Evolutionary conservation across 2,888 invertebrate genomes (phyloP).

Genomic region (Clistopyga incitator): DNA sequence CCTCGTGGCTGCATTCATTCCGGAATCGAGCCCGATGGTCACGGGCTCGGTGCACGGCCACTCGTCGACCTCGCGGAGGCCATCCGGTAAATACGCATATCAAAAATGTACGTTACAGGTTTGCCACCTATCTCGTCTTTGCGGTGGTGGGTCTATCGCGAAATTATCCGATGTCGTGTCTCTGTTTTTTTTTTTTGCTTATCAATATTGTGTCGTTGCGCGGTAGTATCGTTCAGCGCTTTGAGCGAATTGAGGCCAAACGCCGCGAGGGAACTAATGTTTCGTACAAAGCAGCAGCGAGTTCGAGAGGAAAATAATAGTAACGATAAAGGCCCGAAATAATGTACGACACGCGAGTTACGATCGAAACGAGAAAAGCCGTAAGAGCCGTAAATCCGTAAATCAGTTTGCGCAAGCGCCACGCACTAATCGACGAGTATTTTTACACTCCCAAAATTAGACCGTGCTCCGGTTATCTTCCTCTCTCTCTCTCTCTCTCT

Average conservation of each 20-base stretch:
- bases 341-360: background rate
- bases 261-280: background rate
- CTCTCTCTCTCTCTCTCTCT: background rate
- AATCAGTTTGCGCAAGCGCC: background rate
- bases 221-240: background rate
- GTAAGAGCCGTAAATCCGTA: background rate
- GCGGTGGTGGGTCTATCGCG: constrained; percentile 79
- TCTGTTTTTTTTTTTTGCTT: background rate
- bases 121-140: constrained; percentile 75
- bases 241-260: background rate
- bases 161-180: background rate
- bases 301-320: background rate
- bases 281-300: background rate
- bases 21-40: constrained; percentile 87
- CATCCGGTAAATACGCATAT: constrained; percentile 85
- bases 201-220: background rate
- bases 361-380: background rate
- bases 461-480: constrained; percentile 10
- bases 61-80: constrained; percentile 88
- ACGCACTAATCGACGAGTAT: constrained; percentile 13
- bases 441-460: constrained; percentile 36
- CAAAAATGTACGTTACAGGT: constrained; percentile 84
- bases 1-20: constrained; percentile 95
- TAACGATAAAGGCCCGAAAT: background rate
- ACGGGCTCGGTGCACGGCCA: constrained; percentile 85